These are phyloP conservation scores for Diabrotica balteata DNA, from an alignment of 2,888 invertebrate genomes.

Conservation along the genomic window DNA sequence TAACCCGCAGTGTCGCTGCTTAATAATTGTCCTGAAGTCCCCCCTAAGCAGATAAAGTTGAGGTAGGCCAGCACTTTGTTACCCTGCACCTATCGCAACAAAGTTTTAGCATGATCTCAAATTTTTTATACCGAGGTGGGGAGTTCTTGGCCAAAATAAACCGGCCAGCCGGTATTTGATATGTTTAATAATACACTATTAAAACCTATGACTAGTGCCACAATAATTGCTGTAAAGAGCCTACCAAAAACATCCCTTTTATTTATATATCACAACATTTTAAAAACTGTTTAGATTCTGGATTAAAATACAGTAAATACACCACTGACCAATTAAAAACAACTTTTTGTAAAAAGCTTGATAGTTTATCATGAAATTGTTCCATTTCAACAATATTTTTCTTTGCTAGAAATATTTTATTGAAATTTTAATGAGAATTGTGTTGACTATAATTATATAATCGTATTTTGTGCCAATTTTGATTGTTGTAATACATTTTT, in stretches of 20 bases:
- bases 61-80: conserved; percentile 36
- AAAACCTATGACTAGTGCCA: conserved; percentile 51
- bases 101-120: conserved; percentile 32
- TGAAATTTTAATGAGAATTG: no score
- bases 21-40: conserved; percentile 16
- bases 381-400: no score
- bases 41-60: conserved; percentile 19
- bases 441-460: no score
- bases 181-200: conserved; percentile 24
- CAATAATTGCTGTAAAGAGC: conserved; percentile 50
- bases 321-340: background rate
- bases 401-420: no score
- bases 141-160: conserved; percentile 21
- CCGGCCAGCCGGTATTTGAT: conserved; percentile 37
- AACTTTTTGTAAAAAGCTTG: background rate
- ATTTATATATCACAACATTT: no score
- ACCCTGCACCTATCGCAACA: conserved; percentile 48
- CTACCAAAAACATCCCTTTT: no score
- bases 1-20: conserved; percentile 27
- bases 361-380: no score
- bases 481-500: no score
- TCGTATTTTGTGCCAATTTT: no score
- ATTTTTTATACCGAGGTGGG: conserved; percentile 9
- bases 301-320: conserved; percentile 1
- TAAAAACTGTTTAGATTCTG: background rate